phyloP scores from a whole-genome alignment of 1,140 invertebrate species.

The Cherax quadricarinatus region DNA sequence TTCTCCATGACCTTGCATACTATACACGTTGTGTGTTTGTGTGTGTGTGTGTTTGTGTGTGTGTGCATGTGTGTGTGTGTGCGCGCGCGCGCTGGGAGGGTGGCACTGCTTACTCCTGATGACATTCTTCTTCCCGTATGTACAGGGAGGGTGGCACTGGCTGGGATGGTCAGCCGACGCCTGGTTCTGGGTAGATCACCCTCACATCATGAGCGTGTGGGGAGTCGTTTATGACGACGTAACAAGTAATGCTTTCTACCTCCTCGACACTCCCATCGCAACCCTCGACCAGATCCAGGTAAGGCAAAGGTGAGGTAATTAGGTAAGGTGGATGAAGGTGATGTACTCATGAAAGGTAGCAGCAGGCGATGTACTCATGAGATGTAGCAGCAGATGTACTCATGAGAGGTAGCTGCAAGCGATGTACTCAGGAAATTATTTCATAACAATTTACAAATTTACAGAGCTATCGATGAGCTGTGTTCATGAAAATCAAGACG shows the following conservation, averaged over 20 bases:
- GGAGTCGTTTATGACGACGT: slow-evolving; percentile 68
- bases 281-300: slow-evolving; percentile 70
- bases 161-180: slow-evolving; percentile 51
- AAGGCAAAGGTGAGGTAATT: background rate
- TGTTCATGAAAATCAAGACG: no score
- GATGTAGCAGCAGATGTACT: no score
- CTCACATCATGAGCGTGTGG: slow-evolving; percentile 69
- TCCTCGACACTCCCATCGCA: slow-evolving; percentile 69
- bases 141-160: slow-evolving; percentile 61
- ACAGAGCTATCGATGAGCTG: no score
- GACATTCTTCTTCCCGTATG: background rate
- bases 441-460: no score
- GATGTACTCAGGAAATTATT: no score
- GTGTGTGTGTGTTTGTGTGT: background rate
- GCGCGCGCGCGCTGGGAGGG: no score
- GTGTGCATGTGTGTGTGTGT: no score
- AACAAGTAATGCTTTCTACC: slow-evolving; percentile 68
- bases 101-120: background rate
- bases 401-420: no score
- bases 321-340: background rate
- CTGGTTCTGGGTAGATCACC: slow-evolving; percentile 69
- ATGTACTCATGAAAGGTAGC: background rate
- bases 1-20: no score
- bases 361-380: background rate
- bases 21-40: background rate